Percentiles rank a stretch among this genome's conserved stretches.
These are phyloP conservation scores for Coenonympha arcania DNA, from an alignment of 2,888 invertebrate species.

Conservation along the genomic window DNA sequence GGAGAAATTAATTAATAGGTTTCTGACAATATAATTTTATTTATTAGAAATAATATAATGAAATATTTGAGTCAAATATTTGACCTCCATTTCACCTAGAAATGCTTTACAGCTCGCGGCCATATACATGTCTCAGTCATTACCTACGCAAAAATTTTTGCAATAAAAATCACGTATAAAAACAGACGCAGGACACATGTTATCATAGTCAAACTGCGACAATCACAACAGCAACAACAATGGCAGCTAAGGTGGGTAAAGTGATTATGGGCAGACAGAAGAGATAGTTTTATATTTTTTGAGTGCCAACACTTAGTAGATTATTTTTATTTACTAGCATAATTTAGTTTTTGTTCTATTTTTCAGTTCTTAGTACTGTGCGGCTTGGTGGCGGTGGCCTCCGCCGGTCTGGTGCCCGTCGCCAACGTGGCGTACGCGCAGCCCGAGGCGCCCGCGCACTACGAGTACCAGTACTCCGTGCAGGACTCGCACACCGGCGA, in stretches of 20 bases:
- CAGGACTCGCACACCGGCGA: conserved; percentile 62
- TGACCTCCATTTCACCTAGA: not conserved
- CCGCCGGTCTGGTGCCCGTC: conserved; percentile 37
- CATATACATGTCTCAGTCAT: not conserved
- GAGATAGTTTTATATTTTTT: too few species aligned
- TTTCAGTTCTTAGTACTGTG: conserved; percentile 16
- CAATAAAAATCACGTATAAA: conserved; percentile 18
- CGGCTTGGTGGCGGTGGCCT: conserved; percentile 27
- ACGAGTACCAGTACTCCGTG: conserved; percentile 63
- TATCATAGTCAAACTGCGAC: conserved; percentile 16
- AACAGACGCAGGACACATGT: conserved; percentile 3
- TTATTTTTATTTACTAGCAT: too few species aligned
- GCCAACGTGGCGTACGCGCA: conserved; percentile 41
- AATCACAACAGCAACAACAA: conserved; percentile 18
- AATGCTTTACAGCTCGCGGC: not conserved
- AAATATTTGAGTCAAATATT: conserved; percentile 9
- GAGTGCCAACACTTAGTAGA: too few species aligned
- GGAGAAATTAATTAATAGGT: too few species aligned
- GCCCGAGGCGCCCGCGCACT: conserved; percentile 53
- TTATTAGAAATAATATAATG: too few species aligned
- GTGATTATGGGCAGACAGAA: too few species aligned
- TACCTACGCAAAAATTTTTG: not conserved
- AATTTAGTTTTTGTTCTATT: not conserved
- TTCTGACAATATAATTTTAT: not conserved
- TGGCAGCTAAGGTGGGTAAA: conserved; percentile 21